Conservation (phyloP, 2,888 invertebrate genomes). For the Salpingus planirostris region DNA sequence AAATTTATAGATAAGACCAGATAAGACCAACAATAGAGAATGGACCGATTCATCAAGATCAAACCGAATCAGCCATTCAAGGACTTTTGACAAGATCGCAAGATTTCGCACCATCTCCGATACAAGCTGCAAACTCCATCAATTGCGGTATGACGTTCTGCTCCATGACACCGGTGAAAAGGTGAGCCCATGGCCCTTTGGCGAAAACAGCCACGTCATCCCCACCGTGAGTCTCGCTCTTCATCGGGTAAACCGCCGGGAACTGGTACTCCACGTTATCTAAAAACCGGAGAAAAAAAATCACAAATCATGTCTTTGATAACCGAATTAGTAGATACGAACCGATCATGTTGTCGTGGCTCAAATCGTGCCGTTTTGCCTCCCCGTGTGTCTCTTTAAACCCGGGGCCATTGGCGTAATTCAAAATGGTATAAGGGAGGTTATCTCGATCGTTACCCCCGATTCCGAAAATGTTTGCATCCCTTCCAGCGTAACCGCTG, state of each 20-base stretch:
- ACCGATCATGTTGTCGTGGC: background rate
- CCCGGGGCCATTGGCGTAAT: slow-evolving; percentile 66
- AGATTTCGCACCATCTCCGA: slow-evolving; percentile 28
- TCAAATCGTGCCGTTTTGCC: slow-evolving; percentile 1
- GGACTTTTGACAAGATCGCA: background rate
- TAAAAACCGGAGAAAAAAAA: too few relatives aligned
- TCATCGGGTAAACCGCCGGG: slow-evolving; percentile 54
- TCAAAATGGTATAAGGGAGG: slow-evolving; percentile 54
- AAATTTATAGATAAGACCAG: too few relatives aligned
- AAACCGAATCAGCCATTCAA: too few relatives aligned
- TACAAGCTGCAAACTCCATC: slow-evolving; percentile 62
- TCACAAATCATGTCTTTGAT: too few relatives aligned
- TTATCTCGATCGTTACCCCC: slow-evolving; percentile 8
- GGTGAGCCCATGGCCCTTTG: slow-evolving; percentile 67
- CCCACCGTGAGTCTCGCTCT: slow-evolving; percentile 63
- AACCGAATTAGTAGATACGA: background rate
- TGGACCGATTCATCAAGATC: too few relatives aligned
- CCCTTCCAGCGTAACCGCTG: slow-evolving; percentile 20
- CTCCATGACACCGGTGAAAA: slow-evolving; percentile 72
- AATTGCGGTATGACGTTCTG: slow-evolving; percentile 72
- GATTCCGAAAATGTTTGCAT: slow-evolving; percentile 9
- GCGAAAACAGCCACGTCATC: slow-evolving; percentile 77
- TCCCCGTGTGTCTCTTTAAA: too few relatives aligned
- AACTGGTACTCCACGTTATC: slow-evolving; percentile 41
- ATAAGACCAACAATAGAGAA: too few relatives aligned